These are phyloP conservation scores for Catharus fuscescens DNA, from an alignment of 2,113 vertebrate genomes.

Conservation along the genomic window DNA sequence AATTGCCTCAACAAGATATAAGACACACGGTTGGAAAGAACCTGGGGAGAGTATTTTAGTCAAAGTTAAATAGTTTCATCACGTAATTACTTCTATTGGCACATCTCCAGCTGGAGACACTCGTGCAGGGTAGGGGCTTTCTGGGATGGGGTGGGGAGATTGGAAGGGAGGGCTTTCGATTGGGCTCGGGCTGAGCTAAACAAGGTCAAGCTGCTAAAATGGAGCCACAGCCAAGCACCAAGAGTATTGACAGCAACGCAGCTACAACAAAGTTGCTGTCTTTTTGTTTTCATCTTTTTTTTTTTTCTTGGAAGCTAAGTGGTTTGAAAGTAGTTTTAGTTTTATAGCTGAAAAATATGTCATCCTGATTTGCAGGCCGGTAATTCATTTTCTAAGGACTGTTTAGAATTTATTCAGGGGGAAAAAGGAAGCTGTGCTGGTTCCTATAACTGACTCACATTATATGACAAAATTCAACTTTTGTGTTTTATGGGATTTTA, in stretches of 20 bases:
- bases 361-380: slow-evolving; percentile 70
- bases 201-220: slow-evolving; percentile 73
- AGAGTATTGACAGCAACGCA: slow-evolving; percentile 53
- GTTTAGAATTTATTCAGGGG: slow-evolving; percentile 77
- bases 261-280: slow-evolving; percentile 47
- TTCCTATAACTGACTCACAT: slow-evolving; percentile 69
- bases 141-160: slow-evolving; percentile 52
- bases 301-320: slow-evolving; percentile 43
- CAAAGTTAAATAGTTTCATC: slow-evolving; percentile 86
- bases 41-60: slow-evolving; percentile 86
- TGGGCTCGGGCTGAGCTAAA: slow-evolving; percentile 63
- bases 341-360: slow-evolving; percentile 73
- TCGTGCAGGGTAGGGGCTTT: slow-evolving; percentile 56
- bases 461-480: slow-evolving; percentile 77
- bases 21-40: slow-evolving; percentile 83
- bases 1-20: slow-evolving; percentile 85
- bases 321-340: slow-evolving; percentile 68
- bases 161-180: slow-evolving; percentile 54
- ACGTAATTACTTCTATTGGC: slow-evolving; percentile 83
- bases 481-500: slow-evolving; percentile 74
- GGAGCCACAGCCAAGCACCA: slow-evolving; percentile 57
- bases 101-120: slow-evolving; percentile 77
- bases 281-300: not conserved
- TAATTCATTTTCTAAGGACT: slow-evolving; percentile 78
- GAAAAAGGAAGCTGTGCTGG: slow-evolving; percentile 65